Percentiles rank a stretch among this genome's conserved stretches.
These are phyloP conservation scores for Castor canadensis DNA, from an alignment of 2,113 vertebrate species.

Conservation along the genomic window DNA sequence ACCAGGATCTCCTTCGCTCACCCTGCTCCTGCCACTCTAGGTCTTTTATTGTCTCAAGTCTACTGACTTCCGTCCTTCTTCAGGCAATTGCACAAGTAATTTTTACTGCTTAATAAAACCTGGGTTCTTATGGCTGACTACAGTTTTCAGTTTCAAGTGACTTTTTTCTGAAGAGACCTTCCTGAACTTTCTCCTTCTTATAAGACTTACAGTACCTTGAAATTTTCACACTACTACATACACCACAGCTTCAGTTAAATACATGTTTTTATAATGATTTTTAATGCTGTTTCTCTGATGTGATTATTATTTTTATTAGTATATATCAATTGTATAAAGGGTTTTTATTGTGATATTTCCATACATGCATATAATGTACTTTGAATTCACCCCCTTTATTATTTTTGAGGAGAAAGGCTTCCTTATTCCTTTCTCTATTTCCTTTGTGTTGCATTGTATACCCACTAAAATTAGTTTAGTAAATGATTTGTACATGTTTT, in stretches of 20 bases:
- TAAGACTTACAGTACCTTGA: background rate
- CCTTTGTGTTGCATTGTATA: background rate
- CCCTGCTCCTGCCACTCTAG: background rate
- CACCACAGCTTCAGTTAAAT: background rate
- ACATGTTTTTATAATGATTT: constrained; percentile 1
- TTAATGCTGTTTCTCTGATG: background rate
- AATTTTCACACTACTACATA: constrained; percentile 9
- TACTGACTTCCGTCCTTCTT: background rate
- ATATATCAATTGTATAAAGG: too few species aligned
- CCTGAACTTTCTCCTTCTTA: background rate
- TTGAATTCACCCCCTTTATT: too few species aligned
- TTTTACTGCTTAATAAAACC: background rate
- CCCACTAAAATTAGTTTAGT: background rate
- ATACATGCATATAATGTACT: too few species aligned
- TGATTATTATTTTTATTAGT: background rate
- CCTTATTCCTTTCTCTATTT: background rate
- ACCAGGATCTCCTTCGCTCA: background rate
- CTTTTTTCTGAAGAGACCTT: background rate
- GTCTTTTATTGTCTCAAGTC: background rate
- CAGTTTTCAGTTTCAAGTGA: background rate
- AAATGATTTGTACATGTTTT: background rate
- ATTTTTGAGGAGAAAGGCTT: background rate
- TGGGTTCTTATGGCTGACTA: background rate
- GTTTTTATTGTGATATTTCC: too few species aligned
- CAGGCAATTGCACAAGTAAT: background rate